Evolutionary conservation across 2,113 vertebrate genomes (phyloP), one percentile per base, ranked within the genome.

Genomic region (Dasypus novemcinctus): DNA sequence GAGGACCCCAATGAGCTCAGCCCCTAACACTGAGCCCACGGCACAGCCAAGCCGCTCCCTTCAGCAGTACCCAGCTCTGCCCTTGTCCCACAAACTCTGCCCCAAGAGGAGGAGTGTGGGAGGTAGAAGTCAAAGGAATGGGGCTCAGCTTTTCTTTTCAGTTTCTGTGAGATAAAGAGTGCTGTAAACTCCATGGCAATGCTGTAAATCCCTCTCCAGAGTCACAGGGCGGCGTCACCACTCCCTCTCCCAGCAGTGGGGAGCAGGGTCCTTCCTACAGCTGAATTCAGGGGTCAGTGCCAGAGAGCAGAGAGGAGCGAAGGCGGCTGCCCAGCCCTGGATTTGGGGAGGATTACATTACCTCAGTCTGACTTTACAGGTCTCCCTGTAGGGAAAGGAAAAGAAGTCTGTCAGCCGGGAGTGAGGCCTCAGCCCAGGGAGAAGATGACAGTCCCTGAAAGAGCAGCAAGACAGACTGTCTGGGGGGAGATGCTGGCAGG

Each of bases 171-270:
- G 52, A 31, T 21, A 49, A 74, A 75, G 46, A 33, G 46, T 10
- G 31, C n/a, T 46, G 36, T 17, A 81, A 14, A 5, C 13, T n/a
- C 68, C 54, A 12, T 7, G 43, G 7, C 52, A 71, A 36, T n/a
- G 25, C 43, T 5, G 0, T 61, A 8, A 27, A 29, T 13, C 36
- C 43, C 8, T 20, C 41, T 17, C 4, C 33, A 20, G 66, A 27
- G 11, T 3, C 20, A 63, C 25, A 4, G 31, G 33, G 49, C 38
- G 59, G 2, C 13, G 41, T 2, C 2, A 0, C 6, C 3, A 5
- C 29, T 76, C n/a, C 17, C 11, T 3, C 2, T 36, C 66, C 36
- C 27, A n/a, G 0, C 41, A 4, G 3, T 23, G 27, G 74, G 71
- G 29, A 68, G 17, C 17, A 10, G 15, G 59, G 29, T 15, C 64